Evolutionary conservation across 2,113 vertebrate genomes (phyloP), one percentile per base, ranked within the genome.

Genomic region (Agelaius phoeniceus): DNA sequence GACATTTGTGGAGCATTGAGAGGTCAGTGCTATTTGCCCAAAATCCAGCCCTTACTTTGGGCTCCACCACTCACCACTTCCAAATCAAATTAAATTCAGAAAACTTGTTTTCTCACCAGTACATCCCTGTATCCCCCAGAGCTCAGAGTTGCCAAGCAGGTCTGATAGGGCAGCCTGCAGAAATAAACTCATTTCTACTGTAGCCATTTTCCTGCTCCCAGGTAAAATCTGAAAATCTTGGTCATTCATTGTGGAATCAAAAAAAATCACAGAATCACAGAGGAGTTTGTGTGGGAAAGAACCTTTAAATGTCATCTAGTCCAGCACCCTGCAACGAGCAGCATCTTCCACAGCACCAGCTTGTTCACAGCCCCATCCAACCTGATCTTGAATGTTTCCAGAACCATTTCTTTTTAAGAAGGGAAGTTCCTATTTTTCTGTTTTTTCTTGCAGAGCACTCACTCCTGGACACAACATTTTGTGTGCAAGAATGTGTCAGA

Each of bases 1-100:
- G 21, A 4, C 19, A 35, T 12, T 4, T 0, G 0, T 35, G 49
- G 49, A 73, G 15, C n/a, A 11, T 2, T 19, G 22, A 76, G 49
- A 74, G 6, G 10, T 84, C 0, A 1, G 31, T 7, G 6, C 19
- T 39, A 9, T 1, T 10, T 77, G 49, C 43, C 2, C 0, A 49
- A 83, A 89, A 4, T 2, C 20, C 80, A 86, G 13, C 17, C 12
- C 41, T 61, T 61, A n/a, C 15, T 18, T 59, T 67, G 15, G 46
- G 37, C 39, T 88, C 28, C 14, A 22, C 37, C 14, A 1, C 22
- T 28, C 23, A 44, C 52, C 26, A 14, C 22, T 85, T 89, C 57
- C 55, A 59, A 31, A 68, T 2, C 10, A 83, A 52, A 75, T 9
- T 31, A 16, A 26, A 69, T 44, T 85, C 31, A 78, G 33, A 62